Evolutionary conservation across 2,797 vertebrate species (phyloP).

Genomic region (Hemitrygon akajei): DNA sequence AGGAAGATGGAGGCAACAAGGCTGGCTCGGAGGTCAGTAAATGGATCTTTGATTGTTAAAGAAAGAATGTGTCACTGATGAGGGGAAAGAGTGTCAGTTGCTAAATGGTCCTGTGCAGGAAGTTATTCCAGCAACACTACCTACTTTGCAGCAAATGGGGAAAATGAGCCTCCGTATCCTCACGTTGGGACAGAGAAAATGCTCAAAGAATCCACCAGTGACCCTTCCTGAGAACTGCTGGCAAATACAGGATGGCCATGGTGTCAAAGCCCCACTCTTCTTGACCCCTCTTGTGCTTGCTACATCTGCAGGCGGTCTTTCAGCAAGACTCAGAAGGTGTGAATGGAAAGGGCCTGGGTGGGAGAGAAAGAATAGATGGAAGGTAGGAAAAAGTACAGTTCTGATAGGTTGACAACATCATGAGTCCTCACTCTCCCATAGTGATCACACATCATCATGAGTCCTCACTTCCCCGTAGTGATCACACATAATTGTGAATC

Average conservation of each 20-base stretch:
- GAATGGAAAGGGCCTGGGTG: too few relatives aligned
- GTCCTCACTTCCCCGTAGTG: too few relatives aligned
- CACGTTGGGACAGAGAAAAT: background rate
- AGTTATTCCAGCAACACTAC: background rate
- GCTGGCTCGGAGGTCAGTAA: slow-evolving; percentile 24
- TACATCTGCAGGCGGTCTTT: background rate
- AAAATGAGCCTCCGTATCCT: background rate
- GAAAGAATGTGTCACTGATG: background rate
- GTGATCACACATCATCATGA: too few relatives aligned
- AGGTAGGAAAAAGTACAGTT: too few relatives aligned
- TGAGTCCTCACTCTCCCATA: too few relatives aligned
- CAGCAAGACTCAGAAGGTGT: background rate
- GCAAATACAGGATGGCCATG: background rate
- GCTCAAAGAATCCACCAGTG: background rate
- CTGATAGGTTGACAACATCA: background rate
- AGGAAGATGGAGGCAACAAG: slow-evolving; percentile 30
- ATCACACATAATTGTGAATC: too few relatives aligned
- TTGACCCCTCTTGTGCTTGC: too few relatives aligned
- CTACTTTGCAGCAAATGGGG: background rate
- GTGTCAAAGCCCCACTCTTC: background rate
- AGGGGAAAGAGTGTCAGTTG: background rate
- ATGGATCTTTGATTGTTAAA: background rate
- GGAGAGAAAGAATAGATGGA: too few relatives aligned
- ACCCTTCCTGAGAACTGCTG: background rate
- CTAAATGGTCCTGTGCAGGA: background rate